Conservation (phyloP, 1,140 invertebrate genomes). For the Drosophila sturtevanti region DNA sequence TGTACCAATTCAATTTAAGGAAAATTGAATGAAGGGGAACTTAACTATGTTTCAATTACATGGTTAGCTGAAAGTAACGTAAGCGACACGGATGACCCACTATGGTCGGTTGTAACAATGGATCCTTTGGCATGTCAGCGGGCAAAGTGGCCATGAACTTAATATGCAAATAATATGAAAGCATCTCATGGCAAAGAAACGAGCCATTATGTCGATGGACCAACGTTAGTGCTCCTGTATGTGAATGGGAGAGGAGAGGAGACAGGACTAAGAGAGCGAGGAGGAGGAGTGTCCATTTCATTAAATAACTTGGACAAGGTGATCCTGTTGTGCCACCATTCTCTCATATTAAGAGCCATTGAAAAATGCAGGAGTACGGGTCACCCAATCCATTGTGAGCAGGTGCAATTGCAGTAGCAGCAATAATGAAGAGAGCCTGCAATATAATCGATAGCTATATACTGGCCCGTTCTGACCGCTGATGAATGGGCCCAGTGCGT, state of each 20-base stretch:
- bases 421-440: conserved; percentile 47
- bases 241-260: neutral
- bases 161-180: conserved; percentile 43
- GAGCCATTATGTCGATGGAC: neutral
- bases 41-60: neutral
- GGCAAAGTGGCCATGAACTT: conserved; percentile 28
- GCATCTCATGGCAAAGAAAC: conserved; percentile 29
- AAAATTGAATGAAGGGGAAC: neutral
- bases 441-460: conserved; percentile 58
- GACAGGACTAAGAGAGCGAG: no score
- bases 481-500: conserved; percentile 56
- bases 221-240: conserved; percentile 9
- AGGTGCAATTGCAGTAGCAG: conserved; percentile 31
- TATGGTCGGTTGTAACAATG: neutral
- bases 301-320: conserved; percentile 38
- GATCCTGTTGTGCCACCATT: conserved; percentile 33
- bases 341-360: conserved; percentile 24
- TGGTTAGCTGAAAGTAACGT: neutral
- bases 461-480: conserved; percentile 14
- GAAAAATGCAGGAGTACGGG: conserved; percentile 19
- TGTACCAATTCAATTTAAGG: neutral
- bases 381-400: neutral
- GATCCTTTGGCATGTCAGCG: neutral
- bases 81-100: neutral
- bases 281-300: conserved; percentile 37